phyloP scores from a whole-genome alignment of 2,113 vertebrate species.

The Nymphicus hollandicus region DNA sequence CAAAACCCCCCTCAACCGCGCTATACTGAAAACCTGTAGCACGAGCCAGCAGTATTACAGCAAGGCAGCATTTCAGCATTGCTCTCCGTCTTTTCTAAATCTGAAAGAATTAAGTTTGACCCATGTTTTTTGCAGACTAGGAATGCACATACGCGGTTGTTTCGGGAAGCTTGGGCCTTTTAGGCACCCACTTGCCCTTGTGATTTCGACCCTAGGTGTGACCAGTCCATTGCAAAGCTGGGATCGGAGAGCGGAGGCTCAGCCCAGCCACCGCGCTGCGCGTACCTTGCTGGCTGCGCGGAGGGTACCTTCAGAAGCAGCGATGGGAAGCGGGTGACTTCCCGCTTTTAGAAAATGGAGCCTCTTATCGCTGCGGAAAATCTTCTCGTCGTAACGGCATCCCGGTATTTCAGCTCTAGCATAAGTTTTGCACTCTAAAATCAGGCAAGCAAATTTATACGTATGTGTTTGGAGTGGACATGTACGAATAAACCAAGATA shows the following conservation, averaged over 20 bases:
- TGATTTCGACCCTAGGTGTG: not conserved
- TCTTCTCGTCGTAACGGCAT: not conserved
- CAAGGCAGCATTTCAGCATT: not conserved
- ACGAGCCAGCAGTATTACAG: not conserved
- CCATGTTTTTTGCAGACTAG: not conserved
- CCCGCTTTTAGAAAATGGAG: not conserved
- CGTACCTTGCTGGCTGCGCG: not conserved
- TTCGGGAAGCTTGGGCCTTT: not conserved
- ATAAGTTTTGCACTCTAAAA: not conserved
- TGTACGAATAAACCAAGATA: not conserved
- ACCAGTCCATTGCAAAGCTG: not conserved
- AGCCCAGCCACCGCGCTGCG: not conserved
- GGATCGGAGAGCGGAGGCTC: not conserved
- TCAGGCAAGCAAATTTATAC: not conserved
- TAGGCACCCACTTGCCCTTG: not conserved
- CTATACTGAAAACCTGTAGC: not conserved
- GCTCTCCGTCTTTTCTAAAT: not conserved
- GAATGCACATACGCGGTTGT: not conserved
- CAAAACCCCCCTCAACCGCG: accelerated
- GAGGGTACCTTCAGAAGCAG: not conserved
- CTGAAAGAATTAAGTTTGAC: not conserved
- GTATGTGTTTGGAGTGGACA: not conserved
- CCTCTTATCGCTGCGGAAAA: not conserved
- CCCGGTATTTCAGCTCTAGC: not conserved
- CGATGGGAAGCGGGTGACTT: not conserved